Percentiles rank a stretch among this genome's conserved stretches.
Evolutionary conservation across 2,888 invertebrate species (phyloP).

Genomic region (Meiosimyza platycephala): DNA sequence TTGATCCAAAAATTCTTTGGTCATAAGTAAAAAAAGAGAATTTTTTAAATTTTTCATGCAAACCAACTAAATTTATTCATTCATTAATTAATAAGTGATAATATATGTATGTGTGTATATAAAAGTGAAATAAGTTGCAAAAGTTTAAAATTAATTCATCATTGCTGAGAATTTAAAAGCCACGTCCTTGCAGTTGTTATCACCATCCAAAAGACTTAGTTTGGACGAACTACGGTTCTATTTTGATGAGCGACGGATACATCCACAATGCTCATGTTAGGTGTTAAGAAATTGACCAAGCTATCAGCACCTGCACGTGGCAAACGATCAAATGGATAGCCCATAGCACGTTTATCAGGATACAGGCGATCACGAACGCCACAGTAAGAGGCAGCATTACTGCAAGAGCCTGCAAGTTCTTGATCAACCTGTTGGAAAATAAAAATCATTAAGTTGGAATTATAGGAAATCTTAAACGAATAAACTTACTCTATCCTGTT

Average conservation of each 20-base stretch:
- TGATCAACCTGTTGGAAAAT: constrained; percentile 58
- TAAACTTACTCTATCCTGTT: constrained; percentile 69
- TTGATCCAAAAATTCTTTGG: no score
- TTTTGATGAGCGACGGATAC: constrained; percentile 74
- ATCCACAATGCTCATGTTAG: constrained; percentile 78
- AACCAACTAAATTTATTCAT: no score
- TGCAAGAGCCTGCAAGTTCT: constrained; percentile 70
- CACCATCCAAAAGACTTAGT: background rate
- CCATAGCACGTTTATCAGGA: constrained; percentile 86
- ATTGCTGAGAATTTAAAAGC: no score
- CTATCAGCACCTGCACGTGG: constrained; percentile 71
- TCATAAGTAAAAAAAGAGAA: no score
- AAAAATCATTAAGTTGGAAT: background rate
- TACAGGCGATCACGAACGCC: constrained; percentile 81
- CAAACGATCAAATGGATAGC: constrained; percentile 86
- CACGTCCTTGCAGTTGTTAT: no score
- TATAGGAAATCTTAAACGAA: background rate
- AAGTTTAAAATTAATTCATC: no score
- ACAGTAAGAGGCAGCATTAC: constrained; percentile 82
- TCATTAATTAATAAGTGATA: no score
- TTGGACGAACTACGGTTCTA: constrained; percentile 63
- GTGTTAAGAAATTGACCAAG: constrained; percentile 76
- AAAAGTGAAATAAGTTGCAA: no score
- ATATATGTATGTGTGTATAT: no score
- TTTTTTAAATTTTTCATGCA: no score